These are phyloP conservation scores for Todiramphus chloris DNA, from an alignment of 2,113 vertebrate species.

Conservation along the genomic window DNA sequence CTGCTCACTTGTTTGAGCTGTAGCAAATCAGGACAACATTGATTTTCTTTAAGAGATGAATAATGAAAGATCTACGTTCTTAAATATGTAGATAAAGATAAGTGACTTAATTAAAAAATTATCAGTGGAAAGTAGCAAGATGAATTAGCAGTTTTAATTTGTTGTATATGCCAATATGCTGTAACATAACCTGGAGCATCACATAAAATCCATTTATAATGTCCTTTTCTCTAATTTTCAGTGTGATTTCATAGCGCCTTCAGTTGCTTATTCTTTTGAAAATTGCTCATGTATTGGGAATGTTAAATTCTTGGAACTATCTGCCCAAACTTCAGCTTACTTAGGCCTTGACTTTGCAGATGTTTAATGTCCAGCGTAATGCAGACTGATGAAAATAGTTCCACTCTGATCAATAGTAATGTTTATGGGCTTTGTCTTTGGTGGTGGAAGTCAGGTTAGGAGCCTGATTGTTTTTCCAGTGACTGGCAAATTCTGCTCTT, in stretches of 20 bases:
- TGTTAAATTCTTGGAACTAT: background rate
- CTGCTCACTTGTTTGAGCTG: conserved; percentile 1
- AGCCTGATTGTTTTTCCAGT: background rate
- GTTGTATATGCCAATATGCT: conserved; percentile 10
- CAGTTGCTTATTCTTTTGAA: background rate
- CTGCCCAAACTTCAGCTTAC: background rate
- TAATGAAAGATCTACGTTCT: conserved; percentile 59
- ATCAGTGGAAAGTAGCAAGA: conserved; percentile 52
- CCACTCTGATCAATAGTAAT: background rate
- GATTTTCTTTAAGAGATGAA: conserved; percentile 69
- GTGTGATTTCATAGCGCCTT: background rate
- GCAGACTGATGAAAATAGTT: background rate
- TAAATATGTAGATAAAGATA: conserved; percentile 69
- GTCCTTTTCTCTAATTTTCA: background rate
- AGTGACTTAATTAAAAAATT: conserved; percentile 66
- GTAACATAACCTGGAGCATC: background rate
- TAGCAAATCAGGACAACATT: conserved; percentile 61
- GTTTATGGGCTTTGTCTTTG: background rate
- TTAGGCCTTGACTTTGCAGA: background rate
- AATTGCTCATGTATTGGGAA: background rate
- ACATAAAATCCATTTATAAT: background rate
- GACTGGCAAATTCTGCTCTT: conserved; percentile 35
- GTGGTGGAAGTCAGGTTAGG: background rate
- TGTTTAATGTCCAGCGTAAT: background rate
- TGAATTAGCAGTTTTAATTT: conserved; percentile 46